Conservation (phyloP, 2,797 vertebrate genomes). For the Scomberomorus guttatus region DNA sequence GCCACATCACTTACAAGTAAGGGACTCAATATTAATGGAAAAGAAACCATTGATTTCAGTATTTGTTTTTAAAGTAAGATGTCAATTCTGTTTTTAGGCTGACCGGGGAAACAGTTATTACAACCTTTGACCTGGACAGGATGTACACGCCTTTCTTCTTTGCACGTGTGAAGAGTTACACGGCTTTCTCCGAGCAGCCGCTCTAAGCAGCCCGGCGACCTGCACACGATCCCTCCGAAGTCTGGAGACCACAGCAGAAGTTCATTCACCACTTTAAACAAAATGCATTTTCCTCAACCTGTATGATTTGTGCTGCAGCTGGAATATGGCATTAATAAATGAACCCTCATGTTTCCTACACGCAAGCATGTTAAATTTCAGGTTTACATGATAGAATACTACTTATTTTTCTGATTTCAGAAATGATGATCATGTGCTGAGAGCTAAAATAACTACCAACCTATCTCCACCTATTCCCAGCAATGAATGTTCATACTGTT, state of each 20-base stretch:
- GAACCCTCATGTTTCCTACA: constrained; percentile 51
- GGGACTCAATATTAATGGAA: neutral
- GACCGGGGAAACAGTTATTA: constrained; percentile 94
- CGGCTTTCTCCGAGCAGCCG: constrained; percentile 93
- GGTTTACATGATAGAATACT: constrained; percentile 59
- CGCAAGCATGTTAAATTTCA: constrained; percentile 58
- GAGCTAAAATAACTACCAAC: constrained; percentile 70
- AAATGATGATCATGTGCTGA: constrained; percentile 59
- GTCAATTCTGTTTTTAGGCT: constrained; percentile 79
- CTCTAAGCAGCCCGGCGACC: constrained; percentile 83
- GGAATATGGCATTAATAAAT: constrained; percentile 58
- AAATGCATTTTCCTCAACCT: constrained; percentile 48
- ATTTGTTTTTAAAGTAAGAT: neutral
- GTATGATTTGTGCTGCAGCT: constrained; percentile 64
- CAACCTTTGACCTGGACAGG: constrained; percentile 95
- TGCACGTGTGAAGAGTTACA: constrained; percentile 97
- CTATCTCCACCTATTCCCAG: constrained; percentile 53
- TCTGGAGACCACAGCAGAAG: constrained; percentile 34
- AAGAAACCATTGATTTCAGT: neutral
- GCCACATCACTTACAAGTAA: constrained; percentile 95
- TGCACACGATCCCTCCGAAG: constrained; percentile 30
- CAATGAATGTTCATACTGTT: constrained; percentile 74
- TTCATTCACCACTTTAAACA: constrained; percentile 34
- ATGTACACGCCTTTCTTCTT: constrained; percentile 97
- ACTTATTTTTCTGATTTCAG: constrained; percentile 80